Evolutionary conservation across 2,113 vertebrate genomes (phyloP), one percentile per base, ranked within the genome.

Genomic region (Macrotus californicus): DNA sequence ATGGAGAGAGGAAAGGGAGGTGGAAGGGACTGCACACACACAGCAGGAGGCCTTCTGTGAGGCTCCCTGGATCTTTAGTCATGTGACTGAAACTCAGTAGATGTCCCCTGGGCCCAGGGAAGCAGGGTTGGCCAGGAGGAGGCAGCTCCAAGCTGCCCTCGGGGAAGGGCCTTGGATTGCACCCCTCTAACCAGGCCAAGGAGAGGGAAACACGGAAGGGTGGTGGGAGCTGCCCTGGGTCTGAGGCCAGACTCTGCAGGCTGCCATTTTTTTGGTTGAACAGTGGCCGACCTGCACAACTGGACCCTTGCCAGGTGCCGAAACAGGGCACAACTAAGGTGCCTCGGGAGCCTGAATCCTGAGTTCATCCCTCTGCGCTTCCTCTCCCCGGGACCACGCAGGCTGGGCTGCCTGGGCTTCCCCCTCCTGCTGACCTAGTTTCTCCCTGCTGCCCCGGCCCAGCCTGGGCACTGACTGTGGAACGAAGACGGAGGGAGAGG

Each of bases 41-140:
- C 6, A 0, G 31, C 6, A 12, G 2, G 2, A 50, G 24, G 48
- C 86, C 21, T 31, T 43, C n/a, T 0, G 3, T 3, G 4, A 48
- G 12, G 24, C 2, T 14, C 56, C 8, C 36, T 46, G 21, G 29
- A 50, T 72, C 52, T 54, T 94, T 39, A 81, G 34, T n/a, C 21
- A 4, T 0, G 18, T 0, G 34, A 24, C 21, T 22, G 46, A n/a
- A 52, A 31, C 21, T 59, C 0, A 0, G 11, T 24, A 64, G 16
- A 0, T 3, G 26, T 11, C 16, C 31, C 21, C 31, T 22, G 36
- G 83, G 54, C 29, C 24, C 0, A 48, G 1, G 31, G 76, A 80
- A 14, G 34, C 22, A 29, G 52, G 36, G n/a, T 21, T 66, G 46
- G 50, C 56, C 22, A 10, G 7, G 7, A 12, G 66, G 19, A 93